Evolutionary conservation across 2,888 invertebrate species (phyloP), one percentile per base, ranked within the genome.

Genomic region (Leptarthrus brevirostris): DNA sequence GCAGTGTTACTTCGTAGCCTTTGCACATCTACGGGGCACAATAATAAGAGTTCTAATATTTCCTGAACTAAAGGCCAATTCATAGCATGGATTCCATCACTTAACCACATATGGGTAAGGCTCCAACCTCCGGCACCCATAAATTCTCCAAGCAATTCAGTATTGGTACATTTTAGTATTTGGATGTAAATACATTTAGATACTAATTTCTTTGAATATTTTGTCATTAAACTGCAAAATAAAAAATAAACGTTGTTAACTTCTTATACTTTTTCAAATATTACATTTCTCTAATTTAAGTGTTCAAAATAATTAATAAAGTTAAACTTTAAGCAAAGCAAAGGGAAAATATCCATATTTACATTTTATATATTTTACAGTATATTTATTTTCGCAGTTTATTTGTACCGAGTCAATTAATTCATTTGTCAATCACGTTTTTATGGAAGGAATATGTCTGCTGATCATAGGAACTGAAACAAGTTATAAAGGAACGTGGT

Each of bases 101-200:
- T 92, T 69, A 98, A 86, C 98, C 98, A 98, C 79, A 89, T 89
- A 81, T 95, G 93, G 54, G 96, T 91, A 74, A 96, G 88, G 78
- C 92, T 90, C 98, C 98, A 98, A 54, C 97, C 98, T 78, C 95
- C 96, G 74, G 91, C 91, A 74, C 90, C 90, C 92, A 97, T 93
- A 83, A 97, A 96, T 88, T 92, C 90, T 76, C 93, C 93, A 71
- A 97, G 87, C 76, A 96, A 87, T 77, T 93, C 92, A 4, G 91
- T 90, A 82, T 93, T 91, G 10, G 97, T 96, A 76, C 92, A 92
- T 85, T 94, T 94, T 74, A 97, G 86, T 81, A 97, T 96, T 84
- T 96, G 93, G 80, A 96, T 91, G 82, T 97, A 97, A 81, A 97
- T 93, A 86, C 97, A 97, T 87, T 96, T 96, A 79, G 95, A 96